Percentiles rank a stretch among this genome's conserved stretches.
Evolutionary conservation across 2,888 invertebrate species (phyloP).

Genomic region (Hylaea fasciaria): DNA sequence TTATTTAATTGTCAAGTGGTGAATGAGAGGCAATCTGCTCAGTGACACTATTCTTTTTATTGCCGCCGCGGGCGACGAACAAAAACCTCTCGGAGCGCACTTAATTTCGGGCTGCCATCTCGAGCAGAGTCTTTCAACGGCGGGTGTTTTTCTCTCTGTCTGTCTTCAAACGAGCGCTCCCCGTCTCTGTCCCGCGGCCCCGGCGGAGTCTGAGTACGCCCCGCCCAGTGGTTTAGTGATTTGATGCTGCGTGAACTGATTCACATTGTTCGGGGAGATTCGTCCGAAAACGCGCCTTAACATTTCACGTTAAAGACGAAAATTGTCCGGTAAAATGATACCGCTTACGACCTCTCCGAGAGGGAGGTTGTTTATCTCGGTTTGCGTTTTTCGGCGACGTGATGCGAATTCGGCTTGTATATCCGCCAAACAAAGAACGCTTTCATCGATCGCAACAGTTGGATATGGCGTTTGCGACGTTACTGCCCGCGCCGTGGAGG

Average conservation of each 20-base stretch:
- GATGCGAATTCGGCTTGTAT: conserved; percentile 83
- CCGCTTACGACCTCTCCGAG: conserved; percentile 78
- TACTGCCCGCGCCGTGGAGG: conserved; percentile 54
- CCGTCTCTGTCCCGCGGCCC: conserved; percentile 76
- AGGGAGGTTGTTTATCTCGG: conserved; percentile 83
- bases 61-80: conserved; percentile 73
- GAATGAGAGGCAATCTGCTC: conserved; percentile 82
- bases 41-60: conserved; percentile 83
- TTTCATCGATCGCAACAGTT: conserved; percentile 76
- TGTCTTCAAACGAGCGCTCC: conserved; percentile 50
- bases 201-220: conserved; percentile 81
- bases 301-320: conserved; percentile 78
- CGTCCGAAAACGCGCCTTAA: conserved; percentile 78
- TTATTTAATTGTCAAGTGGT: conserved; percentile 83
- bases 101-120: conserved; percentile 77
- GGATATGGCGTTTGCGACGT: conserved; percentile 69
- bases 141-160: conserved; percentile 70
- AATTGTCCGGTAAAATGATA: conserved; percentile 79
- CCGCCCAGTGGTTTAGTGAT: conserved; percentile 86
- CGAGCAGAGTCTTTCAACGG: conserved; percentile 65
- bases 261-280: conserved; percentile 75
- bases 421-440: conserved; percentile 79
- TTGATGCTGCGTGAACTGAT: conserved; percentile 86
- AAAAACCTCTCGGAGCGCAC: conserved; percentile 78
- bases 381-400: conserved; percentile 84